phyloP scores from a whole-genome alignment of 2,888 invertebrate genomes.

The Rutpela maculata region DNA sequence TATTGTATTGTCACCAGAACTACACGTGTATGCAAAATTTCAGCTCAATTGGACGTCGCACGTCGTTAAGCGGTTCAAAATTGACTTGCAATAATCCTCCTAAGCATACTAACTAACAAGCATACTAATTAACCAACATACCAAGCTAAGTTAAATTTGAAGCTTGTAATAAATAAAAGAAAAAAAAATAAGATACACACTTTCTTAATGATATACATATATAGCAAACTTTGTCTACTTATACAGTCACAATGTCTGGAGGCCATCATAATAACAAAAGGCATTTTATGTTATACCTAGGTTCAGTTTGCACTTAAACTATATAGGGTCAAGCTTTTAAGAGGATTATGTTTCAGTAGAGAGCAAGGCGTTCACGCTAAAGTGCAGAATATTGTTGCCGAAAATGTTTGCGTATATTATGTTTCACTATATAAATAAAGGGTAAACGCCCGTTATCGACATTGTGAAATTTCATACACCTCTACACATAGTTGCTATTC shows the following conservation, averaged over 20 bases:
- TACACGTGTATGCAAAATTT: no score
- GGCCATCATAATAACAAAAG: not conserved
- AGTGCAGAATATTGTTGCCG: conserved; percentile 47
- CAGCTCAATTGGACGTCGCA: no score
- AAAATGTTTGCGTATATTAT: conserved; percentile 38
- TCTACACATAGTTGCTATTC: conserved; percentile 3
- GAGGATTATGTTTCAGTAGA: conserved; percentile 51
- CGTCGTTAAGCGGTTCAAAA: no score
- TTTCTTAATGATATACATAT: no score
- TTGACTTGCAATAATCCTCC: no score
- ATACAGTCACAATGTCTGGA: not conserved
- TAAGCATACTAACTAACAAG: no score
- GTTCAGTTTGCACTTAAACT: conserved; percentile 46
- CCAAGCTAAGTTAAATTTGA: no score
- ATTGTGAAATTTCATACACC: conserved; percentile 25
- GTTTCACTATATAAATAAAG: conserved; percentile 45
- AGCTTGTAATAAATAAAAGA: no score
- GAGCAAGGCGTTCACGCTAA: conserved; percentile 44
- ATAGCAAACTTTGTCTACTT: no score
- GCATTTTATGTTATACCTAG: conserved; percentile 16
- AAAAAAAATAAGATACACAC: no score
- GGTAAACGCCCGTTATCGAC: conserved; percentile 21
- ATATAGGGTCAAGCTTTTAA: conserved; percentile 51
- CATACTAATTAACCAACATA: no score
- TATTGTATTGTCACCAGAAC: no score